These are phyloP conservation scores for Stigmatopora nigra DNA, from an alignment of 2,113 vertebrate species.

Conservation along the genomic window DNA sequence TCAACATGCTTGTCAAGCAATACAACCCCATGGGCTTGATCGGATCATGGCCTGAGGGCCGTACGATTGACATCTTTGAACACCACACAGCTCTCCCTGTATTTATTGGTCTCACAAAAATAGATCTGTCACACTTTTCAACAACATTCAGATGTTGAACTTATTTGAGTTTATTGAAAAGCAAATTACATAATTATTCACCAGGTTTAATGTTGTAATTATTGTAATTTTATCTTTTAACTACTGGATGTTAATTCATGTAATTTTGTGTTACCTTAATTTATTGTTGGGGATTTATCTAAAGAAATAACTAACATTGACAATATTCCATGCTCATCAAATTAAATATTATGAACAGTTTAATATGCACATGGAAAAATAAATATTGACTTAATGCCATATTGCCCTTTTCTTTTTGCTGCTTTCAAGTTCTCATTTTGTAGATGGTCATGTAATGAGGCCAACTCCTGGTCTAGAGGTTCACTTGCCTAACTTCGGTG, in stretches of 20 bases:
- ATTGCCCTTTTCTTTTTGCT: background rate
- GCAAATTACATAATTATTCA: constrained; percentile 18
- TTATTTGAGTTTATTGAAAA: constrained; percentile 1
- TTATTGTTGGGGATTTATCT: constrained; percentile 21
- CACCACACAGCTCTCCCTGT: background rate
- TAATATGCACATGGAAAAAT: constrained; percentile 52
- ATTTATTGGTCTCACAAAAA: background rate
- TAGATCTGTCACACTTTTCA: background rate
- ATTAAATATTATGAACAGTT: constrained; percentile 21
- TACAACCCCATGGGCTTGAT: too few species aligned
- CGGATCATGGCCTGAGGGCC: too few species aligned
- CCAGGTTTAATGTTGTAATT: constrained; percentile 2
- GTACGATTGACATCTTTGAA: background rate
- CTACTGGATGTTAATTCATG: constrained; percentile 28
- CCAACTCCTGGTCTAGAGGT: too few species aligned
- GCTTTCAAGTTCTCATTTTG: too few species aligned
- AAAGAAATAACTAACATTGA: constrained; percentile 54
- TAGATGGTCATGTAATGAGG: too few species aligned
- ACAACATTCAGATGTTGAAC: constrained; percentile 1
- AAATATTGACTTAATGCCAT: constrained; percentile 45
- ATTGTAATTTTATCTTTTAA: constrained; percentile 43
- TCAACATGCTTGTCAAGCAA: too few species aligned
- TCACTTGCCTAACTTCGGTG: too few species aligned
- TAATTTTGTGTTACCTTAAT: constrained; percentile 20
- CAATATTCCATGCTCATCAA: constrained; percentile 37